These are phyloP conservation scores for Latrodectus elegans DNA, from an alignment of 2,888 invertebrate genomes.

Conservation along the genomic window DNA sequence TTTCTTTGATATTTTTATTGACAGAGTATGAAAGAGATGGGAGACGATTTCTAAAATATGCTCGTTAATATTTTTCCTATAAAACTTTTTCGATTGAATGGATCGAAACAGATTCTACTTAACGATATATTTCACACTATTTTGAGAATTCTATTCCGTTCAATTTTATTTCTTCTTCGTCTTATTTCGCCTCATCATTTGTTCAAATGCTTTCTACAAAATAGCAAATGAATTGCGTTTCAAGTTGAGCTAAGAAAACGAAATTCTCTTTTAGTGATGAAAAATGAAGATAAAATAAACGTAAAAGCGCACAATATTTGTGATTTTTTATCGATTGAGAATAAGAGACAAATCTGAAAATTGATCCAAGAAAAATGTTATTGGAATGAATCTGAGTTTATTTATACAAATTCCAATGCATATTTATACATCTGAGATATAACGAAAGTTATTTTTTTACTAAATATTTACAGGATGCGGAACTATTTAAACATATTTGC, in stretches of 20 bases:
- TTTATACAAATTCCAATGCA: no score
- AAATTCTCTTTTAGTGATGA: background rate
- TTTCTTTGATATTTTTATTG: background rate
- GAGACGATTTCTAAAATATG: background rate
- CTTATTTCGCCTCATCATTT: slow-evolving; percentile 22
- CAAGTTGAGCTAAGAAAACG: slow-evolving; percentile 6
- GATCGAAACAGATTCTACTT: slow-evolving; percentile 28
- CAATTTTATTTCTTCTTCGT: background rate
- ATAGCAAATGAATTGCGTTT: slow-evolving; percentile 8
- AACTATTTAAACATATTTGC: no score
- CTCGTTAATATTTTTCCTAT: slow-evolving; percentile 33
- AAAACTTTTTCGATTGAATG: background rate
- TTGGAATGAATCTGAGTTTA: no score
- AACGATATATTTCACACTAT: slow-evolving; percentile 12
- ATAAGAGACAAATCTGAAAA: background rate
- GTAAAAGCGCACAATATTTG: slow-evolving; percentile 11
- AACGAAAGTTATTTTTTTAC: no score
- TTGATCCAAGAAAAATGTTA: no score
- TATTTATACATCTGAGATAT: no score
- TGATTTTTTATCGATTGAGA: slow-evolving; percentile 19
- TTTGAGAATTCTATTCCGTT: slow-evolving; percentile 1
- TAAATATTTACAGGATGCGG: no score
- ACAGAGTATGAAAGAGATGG: background rate
- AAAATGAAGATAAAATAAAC: slow-evolving; percentile 41
- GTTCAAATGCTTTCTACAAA: slow-evolving; percentile 40